Conservation (phyloP, 2,888 invertebrate genomes). For the Orthosia gracilis region DNA sequence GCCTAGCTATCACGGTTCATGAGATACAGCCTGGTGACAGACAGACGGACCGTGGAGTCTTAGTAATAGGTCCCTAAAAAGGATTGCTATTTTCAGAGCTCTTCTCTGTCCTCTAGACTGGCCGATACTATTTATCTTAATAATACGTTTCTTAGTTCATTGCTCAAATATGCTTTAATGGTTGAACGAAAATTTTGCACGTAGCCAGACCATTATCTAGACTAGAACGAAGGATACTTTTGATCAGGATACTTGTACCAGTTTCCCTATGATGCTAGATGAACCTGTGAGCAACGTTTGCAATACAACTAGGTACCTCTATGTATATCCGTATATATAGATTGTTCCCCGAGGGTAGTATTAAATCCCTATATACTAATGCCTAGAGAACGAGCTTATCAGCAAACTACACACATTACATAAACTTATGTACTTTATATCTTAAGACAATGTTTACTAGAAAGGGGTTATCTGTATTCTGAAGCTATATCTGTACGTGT, state of each 20-base stretch:
- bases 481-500: conserved; percentile 7
- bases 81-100: background rate
- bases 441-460: conserved; percentile 20
- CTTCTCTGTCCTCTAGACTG: background rate
- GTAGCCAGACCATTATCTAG: background rate
- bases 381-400: conserved; percentile 30
- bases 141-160: background rate
- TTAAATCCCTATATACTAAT: conserved; percentile 11
- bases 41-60: too few relatives aligned
- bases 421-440: conserved; percentile 7
- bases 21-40: too few relatives aligned
- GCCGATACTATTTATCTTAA: background rate
- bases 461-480: conserved; percentile 33
- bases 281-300: background rate
- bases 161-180: too few relatives aligned
- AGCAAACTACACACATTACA: conserved; percentile 34
- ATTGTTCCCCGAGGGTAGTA: background rate
- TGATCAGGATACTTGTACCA: background rate
- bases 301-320: too few relatives aligned
- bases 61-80: too few relatives aligned
- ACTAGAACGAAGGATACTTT: background rate
- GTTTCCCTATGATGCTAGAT: background rate
- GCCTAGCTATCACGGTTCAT: too few relatives aligned
- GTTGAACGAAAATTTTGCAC: background rate
- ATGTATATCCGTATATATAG: too few relatives aligned